phyloP scores from a whole-genome alignment of 2,797 vertebrate genomes.

The Phrynocephalus guinanensis region DNA sequence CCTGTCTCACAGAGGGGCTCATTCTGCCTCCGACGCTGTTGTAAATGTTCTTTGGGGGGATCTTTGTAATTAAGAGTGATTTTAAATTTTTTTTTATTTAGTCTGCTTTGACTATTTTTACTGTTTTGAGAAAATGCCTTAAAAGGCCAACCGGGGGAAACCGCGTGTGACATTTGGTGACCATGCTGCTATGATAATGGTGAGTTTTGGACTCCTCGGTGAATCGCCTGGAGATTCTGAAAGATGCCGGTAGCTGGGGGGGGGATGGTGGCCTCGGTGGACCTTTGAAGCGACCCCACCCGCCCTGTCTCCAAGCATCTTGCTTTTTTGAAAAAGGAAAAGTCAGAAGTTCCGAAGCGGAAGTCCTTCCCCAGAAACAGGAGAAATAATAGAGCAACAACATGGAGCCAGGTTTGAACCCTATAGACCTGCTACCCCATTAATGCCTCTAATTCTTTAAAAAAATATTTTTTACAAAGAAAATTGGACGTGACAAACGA shows the following conservation, averaged over 20 bases:
- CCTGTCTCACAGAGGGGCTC: background rate
- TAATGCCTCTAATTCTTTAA: background rate
- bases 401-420: background rate
- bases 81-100: conserved; percentile 37
- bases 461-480: no score
- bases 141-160: background rate
- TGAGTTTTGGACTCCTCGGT: background rate
- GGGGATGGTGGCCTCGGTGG: background rate
- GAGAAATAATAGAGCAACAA: background rate
- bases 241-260: no score
- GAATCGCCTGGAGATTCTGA: background rate
- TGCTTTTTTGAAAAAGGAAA: background rate
- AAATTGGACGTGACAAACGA: no score
- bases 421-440: background rate
- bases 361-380: background rate
- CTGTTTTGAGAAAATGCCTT: background rate
- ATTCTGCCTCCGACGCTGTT: background rate
- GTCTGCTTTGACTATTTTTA: background rate
- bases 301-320: no score
- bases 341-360: background rate
- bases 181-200: background rate
- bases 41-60: conserved; percentile 36
- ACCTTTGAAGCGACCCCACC: background rate
- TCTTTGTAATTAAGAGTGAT: conserved; percentile 1
- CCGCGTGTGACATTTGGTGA: background rate